A percentile compares a stretch with the other conserved stretches of the same genome.
Evolutionary conservation across 2,888 invertebrate species (phyloP).

Genomic region (Latrodectus elegans): DNA sequence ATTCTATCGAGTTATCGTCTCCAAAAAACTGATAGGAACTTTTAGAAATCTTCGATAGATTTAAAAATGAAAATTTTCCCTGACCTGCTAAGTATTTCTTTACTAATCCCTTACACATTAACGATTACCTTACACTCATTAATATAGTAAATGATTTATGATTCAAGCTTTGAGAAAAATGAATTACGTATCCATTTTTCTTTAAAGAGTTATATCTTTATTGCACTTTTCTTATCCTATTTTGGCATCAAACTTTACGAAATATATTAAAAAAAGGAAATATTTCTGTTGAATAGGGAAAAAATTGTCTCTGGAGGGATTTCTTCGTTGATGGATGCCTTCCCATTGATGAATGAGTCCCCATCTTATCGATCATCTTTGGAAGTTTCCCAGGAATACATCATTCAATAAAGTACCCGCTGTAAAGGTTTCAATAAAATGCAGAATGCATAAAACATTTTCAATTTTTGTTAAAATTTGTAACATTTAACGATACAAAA

Average conservation of each 20-base stretch:
- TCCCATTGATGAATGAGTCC: slow-evolving; percentile 29
- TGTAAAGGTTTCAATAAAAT: background rate
- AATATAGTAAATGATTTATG: too few relatives aligned
- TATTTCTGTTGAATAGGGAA: background rate
- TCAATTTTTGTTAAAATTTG: too few relatives aligned
- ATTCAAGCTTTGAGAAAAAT: too few relatives aligned
- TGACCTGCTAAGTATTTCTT: too few relatives aligned
- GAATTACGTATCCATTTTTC: background rate
- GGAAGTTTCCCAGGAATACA: background rate
- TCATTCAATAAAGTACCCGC: background rate
- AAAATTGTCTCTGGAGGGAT: background rate
- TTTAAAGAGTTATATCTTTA: background rate
- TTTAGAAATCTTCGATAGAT: too few relatives aligned
- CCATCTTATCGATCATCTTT: slow-evolving; percentile 16
- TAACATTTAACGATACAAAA: too few relatives aligned
- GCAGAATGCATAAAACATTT: background rate
- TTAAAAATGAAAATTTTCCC: too few relatives aligned
- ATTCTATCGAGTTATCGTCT: too few relatives aligned
- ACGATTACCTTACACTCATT: too few relatives aligned
- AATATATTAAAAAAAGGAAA: background rate
- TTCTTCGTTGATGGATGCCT: slow-evolving; percentile 36
- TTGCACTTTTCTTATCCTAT: background rate
- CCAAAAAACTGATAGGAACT: too few relatives aligned
- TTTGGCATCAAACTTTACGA: background rate
- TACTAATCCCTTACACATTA: too few relatives aligned